These are phyloP conservation scores for Melopsittacus undulatus DNA, from an alignment of 2,797 vertebrate genomes.

Conservation along the genomic window DNA sequence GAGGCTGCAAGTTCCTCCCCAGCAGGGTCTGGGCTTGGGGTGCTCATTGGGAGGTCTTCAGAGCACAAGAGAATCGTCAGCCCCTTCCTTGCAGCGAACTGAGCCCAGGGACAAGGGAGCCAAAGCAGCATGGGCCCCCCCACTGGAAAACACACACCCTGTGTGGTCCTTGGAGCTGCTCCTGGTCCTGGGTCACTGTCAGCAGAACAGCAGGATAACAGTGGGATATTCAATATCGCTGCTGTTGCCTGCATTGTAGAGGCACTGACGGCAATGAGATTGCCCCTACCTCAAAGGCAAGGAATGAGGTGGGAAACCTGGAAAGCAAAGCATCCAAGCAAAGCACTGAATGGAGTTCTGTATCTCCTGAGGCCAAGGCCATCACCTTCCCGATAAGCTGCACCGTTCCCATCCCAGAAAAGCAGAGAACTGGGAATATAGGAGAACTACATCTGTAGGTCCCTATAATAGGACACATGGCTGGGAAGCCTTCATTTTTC, in stretches of 20 bases:
- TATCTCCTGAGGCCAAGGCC: neutral
- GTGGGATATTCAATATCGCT: neutral
- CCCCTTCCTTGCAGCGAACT: slow-evolving; percentile 17
- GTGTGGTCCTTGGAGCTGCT: neutral
- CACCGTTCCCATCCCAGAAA: neutral
- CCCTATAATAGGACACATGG: neutral
- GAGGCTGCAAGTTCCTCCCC: slow-evolving; percentile 3
- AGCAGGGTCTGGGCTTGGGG: neutral
- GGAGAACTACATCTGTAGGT: neutral
- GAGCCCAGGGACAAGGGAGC: neutral
- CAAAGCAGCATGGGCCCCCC: neutral
- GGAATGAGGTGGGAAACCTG: neutral
- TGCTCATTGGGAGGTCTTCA: slow-evolving; percentile 32
- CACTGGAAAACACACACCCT: neutral
- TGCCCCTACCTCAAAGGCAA: neutral
- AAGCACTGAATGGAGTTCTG: neutral
- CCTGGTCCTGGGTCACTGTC: neutral
- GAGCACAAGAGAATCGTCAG: slow-evolving; percentile 21
- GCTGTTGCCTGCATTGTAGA: neutral
- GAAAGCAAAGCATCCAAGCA: neutral
- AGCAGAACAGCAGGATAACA: neutral
- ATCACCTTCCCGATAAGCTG: neutral
- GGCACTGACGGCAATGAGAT: neutral
- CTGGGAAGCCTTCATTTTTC: neutral
- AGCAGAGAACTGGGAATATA: neutral